Percentiles rank a stretch among this genome's conserved stretches.
Evolutionary conservation across 2,113 vertebrate genomes (phyloP).

Genomic region (Spea bombifrons): DNA sequence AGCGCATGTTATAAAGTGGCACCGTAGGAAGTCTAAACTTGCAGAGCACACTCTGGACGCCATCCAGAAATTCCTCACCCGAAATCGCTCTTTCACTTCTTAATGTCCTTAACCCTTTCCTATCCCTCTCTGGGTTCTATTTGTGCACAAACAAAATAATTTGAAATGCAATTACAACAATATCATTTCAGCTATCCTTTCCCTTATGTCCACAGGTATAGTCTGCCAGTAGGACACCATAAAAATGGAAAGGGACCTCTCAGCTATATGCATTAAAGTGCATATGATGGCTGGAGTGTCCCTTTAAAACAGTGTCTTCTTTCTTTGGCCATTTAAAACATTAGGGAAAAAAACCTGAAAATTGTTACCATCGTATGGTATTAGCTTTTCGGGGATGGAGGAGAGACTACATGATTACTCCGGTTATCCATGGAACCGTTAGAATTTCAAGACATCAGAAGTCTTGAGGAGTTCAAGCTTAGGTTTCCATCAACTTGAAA

Average conservation of each 20-base stretch:
- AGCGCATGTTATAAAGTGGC: slow-evolving; percentile 29
- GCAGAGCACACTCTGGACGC: slow-evolving; percentile 22
- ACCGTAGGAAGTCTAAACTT: slow-evolving; percentile 38
- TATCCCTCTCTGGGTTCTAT: neutral
- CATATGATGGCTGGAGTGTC: too few relatives aligned
- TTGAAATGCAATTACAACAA: too few relatives aligned
- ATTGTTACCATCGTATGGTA: too few relatives aligned
- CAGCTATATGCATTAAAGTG: too few relatives aligned
- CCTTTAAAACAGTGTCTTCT: too few relatives aligned
- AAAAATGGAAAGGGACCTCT: too few relatives aligned
- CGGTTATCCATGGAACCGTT: slow-evolving; percentile 45
- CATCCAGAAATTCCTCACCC: slow-evolving; percentile 36
- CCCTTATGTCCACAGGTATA: too few relatives aligned
- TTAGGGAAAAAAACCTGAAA: too few relatives aligned
- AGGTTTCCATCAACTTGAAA: slow-evolving; percentile 53
- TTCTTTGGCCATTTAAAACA: too few relatives aligned
- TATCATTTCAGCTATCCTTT: too few relatives aligned
- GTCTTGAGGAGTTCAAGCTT: slow-evolving; percentile 60
- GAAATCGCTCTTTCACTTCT: slow-evolving; percentile 8
- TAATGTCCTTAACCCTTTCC: slow-evolving; percentile 18
- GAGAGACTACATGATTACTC: slow-evolving; percentile 48
- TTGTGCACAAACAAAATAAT: neutral
- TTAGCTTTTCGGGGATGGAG: neutral
- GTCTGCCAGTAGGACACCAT: too few relatives aligned
- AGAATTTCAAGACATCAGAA: slow-evolving; percentile 44